These are phyloP conservation scores for Berghia stephanieae DNA, from an alignment of 1,140 invertebrate species.

Conservation along the genomic window DNA sequence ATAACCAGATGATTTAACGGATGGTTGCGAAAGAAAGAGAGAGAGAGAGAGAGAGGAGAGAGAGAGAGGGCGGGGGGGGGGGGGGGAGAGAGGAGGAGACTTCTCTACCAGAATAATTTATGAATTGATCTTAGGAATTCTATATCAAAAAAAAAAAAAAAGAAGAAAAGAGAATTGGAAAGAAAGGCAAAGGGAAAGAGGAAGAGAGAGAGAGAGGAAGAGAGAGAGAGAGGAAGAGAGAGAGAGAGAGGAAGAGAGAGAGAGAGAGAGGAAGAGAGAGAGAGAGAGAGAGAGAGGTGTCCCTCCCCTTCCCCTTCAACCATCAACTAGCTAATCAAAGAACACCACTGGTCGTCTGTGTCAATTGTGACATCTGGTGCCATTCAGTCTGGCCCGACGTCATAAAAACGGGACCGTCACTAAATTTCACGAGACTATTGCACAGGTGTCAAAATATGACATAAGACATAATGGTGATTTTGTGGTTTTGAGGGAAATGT, in stretches of 20 bases:
- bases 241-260: not conserved
- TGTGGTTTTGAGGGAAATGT: no score
- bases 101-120: not conserved
- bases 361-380: constrained; percentile 33
- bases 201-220: constrained; percentile 10
- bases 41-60: not conserved
- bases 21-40: not conserved
- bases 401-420: no score
- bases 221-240: not conserved
- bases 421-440: constrained; percentile 46
- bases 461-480: no score
- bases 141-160: no score
- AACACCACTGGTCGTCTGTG: no score
- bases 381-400: no score
- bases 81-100: not conserved
- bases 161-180: no score
- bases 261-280: not conserved
- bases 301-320: no score
- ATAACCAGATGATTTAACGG: no score
- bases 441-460: constrained; percentile 42
- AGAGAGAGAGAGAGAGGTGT: constrained; percentile 9
- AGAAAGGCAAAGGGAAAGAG: constrained; percentile 15
- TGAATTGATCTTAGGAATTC: not conserved
- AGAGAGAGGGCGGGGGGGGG: not conserved
- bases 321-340: no score